Evolutionary conservation across 2,113 vertebrate genomes (phyloP).

Genomic region (Enhydra lutris): DNA sequence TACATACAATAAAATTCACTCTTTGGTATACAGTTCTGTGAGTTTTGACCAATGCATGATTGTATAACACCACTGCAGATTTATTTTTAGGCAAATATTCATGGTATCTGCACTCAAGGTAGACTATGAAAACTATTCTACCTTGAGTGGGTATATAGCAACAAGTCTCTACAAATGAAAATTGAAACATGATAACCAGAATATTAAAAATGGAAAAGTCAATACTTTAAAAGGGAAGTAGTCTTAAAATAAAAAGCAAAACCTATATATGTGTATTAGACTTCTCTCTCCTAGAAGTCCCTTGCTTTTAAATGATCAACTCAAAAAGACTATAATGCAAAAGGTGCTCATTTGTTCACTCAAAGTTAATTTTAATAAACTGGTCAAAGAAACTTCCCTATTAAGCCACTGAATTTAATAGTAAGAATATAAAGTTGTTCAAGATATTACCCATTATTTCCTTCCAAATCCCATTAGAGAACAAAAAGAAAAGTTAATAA

Average conservation of each 20-base stretch:
- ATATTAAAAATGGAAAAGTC: conserved; percentile 32
- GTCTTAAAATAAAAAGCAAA: neutral
- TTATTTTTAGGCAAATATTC: conserved; percentile 22
- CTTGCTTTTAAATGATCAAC: neutral
- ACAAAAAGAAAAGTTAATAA: neutral
- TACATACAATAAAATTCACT: neutral
- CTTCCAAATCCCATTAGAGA: neutral
- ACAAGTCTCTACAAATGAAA: neutral
- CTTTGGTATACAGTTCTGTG: neutral
- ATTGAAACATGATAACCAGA: neutral
- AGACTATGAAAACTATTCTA: neutral
- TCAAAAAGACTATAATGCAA: conserved; percentile 2
- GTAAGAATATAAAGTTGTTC: conserved; percentile 4
- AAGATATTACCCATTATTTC: neutral
- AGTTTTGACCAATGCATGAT: neutral
- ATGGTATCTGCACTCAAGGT: neutral
- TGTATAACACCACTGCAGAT: neutral
- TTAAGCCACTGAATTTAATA: neutral
- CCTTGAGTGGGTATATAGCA: neutral
- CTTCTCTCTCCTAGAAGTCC: neutral
- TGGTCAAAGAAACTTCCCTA: neutral
- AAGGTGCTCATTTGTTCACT: neutral
- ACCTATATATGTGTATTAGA: neutral
- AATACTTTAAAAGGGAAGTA: neutral
- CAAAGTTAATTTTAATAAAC: conserved; percentile 14